A percentile compares a stretch with the other conserved stretches of the same genome.
These are phyloP conservation scores for Tineola bisselliella DNA, from an alignment of 2,888 invertebrate genomes.

Conservation along the genomic window DNA sequence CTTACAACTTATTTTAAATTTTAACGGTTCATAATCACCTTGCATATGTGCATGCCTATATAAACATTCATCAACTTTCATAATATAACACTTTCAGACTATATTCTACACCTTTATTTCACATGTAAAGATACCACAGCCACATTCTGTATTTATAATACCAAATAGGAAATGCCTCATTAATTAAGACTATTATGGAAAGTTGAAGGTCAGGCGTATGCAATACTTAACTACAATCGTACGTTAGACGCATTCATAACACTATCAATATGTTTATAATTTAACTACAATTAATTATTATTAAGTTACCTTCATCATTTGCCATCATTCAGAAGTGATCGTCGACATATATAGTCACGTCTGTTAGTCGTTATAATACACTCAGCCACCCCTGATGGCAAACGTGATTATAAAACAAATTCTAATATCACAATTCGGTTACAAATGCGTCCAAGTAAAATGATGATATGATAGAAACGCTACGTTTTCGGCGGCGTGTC, in stretches of 20 bases:
- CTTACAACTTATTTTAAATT: not conserved
- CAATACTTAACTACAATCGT: constrained; percentile 36
- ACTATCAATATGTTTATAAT: not conserved
- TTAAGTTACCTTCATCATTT: not conserved
- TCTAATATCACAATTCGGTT: constrained; percentile 12
- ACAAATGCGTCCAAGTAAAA: constrained; percentile 57
- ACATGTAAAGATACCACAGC: constrained; percentile 59
- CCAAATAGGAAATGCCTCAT: constrained; percentile 66
- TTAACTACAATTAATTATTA: not conserved
- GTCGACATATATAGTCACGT: no score
- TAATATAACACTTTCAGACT: constrained; percentile 37
- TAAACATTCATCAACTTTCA: constrained; percentile 59
- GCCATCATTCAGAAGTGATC: no score
- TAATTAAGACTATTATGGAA: constrained; percentile 50
- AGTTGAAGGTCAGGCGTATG: constrained; percentile 48
- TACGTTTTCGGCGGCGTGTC: constrained; percentile 29
- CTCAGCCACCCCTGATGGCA: not conserved
- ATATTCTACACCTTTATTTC: constrained; percentile 27
- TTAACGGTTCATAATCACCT: constrained; percentile 51
- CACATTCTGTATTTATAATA: constrained; percentile 68
- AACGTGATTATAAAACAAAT: not conserved
- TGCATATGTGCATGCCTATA: constrained; percentile 66
- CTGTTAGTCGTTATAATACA: not conserved
- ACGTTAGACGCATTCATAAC: constrained; percentile 51
- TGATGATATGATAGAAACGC: constrained; percentile 41